Base-by-base conservation (phyloP, 2,888 invertebrate genomes). In the Oscheius sp. region DNA sequence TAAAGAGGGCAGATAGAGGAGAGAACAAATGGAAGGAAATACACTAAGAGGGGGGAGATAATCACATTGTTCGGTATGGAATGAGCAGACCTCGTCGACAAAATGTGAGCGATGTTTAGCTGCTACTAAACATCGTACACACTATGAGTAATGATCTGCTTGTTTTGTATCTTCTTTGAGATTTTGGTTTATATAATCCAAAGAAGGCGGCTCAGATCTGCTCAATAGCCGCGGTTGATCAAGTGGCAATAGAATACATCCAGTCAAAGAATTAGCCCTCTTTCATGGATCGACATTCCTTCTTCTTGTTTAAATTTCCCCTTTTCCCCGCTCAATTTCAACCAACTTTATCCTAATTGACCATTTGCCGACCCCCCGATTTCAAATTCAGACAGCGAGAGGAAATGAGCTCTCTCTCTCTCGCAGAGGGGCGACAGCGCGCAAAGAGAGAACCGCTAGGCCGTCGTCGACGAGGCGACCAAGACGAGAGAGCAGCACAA, bases 311-410 rank as follows among this genome's bases (percentile, higher is more conserved):
- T 16, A 21, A n/a, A 43, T 61, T 21, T n/a, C n/a, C 61, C 18
- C 13, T 23, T 21, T 61, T 61, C 58, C n/a, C 23, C 16, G 61
- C 18, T n/a, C 41, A 21, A 61, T 23, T 61, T 61, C 61, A 6
- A 25, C 55, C 55, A 25, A 55, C 35, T 43, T 25, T n/a, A 35
- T 9, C 23, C 49, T 52, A 52, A 46, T 46, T 66, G 49, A 1
- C 49, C 52, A 25, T 41, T 58, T 61, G 66, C 52, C 66, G 66
- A 66, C 52, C 66, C 70, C 66, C 41, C 71, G 53, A 45, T 63
- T 71, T 71, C 63, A 63, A 71, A 71, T 63, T 71, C 63, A 63
- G 55, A 35, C 63, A 52, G 55, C 41, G 29, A 25, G 49, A 63
- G 63, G 63, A 63, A 71, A 63, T 71, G 71, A 61, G 71, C 71